Percentiles rank a stretch among this genome's conserved stretches.
Evolutionary conservation across 2,888 invertebrate genomes (phyloP).

Genomic region (Diloba caeruleocephala): DNA sequence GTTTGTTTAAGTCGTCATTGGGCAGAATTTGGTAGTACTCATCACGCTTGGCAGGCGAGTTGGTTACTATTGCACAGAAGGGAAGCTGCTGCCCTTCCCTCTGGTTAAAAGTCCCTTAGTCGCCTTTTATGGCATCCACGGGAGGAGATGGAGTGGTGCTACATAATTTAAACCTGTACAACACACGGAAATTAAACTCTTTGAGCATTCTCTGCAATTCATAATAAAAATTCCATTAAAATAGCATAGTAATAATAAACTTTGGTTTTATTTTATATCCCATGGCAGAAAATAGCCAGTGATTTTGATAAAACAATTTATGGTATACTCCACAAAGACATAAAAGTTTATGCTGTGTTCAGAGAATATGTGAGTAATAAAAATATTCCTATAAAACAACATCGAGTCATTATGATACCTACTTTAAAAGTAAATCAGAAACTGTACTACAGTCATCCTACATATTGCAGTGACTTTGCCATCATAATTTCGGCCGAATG

Average conservation of each 20-base stretch:
- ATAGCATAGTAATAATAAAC: slow-evolving; percentile 8
- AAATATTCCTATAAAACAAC: slow-evolving; percentile 27
- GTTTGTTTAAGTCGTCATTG: no score
- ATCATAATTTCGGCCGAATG: no score
- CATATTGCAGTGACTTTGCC: slow-evolving; percentile 7
- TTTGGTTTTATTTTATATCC: slow-evolving; percentile 26
- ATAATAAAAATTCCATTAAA: slow-evolving; percentile 12
- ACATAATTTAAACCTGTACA: no score
- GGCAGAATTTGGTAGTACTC: no score
- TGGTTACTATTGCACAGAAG: no score
- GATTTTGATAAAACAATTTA: slow-evolving; percentile 44
- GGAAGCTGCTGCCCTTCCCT: no score
- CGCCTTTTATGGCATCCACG: no score
- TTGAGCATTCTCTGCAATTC: not conserved
- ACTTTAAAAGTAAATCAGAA: slow-evolving; percentile 3
- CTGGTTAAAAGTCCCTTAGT: no score
- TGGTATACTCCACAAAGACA: slow-evolving; percentile 17
- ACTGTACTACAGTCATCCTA: slow-evolving; percentile 1
- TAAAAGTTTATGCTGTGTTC: slow-evolving; percentile 35
- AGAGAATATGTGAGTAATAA: slow-evolving; percentile 36
- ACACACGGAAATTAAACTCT: no score
- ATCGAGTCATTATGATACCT: slow-evolving; percentile 2
- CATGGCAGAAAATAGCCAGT: slow-evolving; percentile 7
- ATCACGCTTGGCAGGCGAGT: no score
- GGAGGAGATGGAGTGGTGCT: no score